Evolutionary conservation across 30 jellyfish, hydroid and myxozoan species (phyloP).

Genomic region (Aurelia sp.): DNA sequence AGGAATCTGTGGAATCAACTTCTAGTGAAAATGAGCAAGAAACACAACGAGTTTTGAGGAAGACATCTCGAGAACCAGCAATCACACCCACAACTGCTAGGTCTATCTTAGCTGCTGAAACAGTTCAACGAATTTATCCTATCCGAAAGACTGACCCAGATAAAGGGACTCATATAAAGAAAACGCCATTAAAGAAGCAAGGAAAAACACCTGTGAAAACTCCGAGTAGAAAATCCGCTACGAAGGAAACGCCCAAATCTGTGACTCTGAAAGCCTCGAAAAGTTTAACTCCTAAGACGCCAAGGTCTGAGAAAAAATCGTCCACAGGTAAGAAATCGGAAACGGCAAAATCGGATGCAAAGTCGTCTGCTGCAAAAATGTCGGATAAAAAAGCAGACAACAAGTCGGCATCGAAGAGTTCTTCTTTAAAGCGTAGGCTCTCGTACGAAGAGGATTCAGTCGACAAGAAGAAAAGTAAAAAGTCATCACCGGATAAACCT

Average conservation of each 20-base stretch:
- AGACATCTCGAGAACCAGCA: constrained; percentile 45
- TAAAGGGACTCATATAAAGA: background rate
- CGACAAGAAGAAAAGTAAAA: background rate
- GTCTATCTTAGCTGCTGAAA: constrained; percentile 18
- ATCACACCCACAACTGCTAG: constrained; percentile 26
- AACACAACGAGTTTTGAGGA: constrained; percentile 17
- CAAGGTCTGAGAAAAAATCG: background rate
- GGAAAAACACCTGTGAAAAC: constrained; percentile 19
- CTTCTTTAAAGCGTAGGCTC: constrained; percentile 1
- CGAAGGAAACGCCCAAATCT: constrained; percentile 10
- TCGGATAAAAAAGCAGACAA: background rate
- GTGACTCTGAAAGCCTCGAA: background rate
- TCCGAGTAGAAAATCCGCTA: background rate
- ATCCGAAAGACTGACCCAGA: background rate
- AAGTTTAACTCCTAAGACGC: background rate
- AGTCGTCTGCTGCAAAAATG: background rate
- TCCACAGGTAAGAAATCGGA: constrained; percentile 13
- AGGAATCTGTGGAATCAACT: background rate
- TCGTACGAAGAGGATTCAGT: constrained; percentile 19
- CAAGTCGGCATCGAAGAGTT: background rate
- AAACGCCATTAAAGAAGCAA: background rate
- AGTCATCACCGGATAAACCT: background rate
- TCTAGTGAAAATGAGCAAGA: background rate
- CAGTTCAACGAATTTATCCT: constrained; percentile 3
- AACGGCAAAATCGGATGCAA: background rate